Evolutionary conservation across 2,797 vertebrate genomes (phyloP), one percentile per base, ranked within the genome.

Genomic region (Eulemur mongoz): DNA sequence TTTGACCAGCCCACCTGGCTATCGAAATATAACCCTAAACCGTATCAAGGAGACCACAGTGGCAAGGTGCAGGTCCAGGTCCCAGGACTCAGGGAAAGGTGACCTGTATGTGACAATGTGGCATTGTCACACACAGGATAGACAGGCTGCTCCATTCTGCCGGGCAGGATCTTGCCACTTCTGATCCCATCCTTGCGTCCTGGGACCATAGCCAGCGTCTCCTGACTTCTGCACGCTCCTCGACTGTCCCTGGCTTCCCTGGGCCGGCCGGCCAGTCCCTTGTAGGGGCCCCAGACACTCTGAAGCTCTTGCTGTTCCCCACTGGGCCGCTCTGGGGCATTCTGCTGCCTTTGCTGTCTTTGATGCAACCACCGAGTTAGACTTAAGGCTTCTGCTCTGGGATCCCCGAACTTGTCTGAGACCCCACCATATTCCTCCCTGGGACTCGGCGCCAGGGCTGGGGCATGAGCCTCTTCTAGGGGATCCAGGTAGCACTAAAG

Each of bases 341-440:
- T 75, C 69, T 81, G 8, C 27, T 87, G 17, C 35, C 91, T 94
- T 70, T 45, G 27, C 59, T 79, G n/a, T 43, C 40, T 70, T 63
- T 48, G 30, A 25, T 17, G 3, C 23, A 27, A 86, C 40, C 30
- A 20, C 30, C 8, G 0, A 8, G 4, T 38, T 65, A 35, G 20
- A 59, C 38, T n/a, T 67, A 35, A 86, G 61, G 14, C 18, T 84
- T 86, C 67, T 73, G 78, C 35, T 69, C 54, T 80, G 57, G 89
- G 30, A 18, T 54, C 30, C 25, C 38, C 57, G 65, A n/a, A 40
- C 38, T 35, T 72, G 38, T 45, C 61, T 59, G 45, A 43, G 75
- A 32, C 30, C 40, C 18, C 45, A 50, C 67, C n/a, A 18, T 50
- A 20, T 50, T 83, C n/a, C 54, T 78, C 63, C 15, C 40, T 27